Percentiles rank a stretch among this genome's conserved stretches.
Evolutionary conservation across 2,113 vertebrate genomes (phyloP).

Genomic region (Pedetes capensis): DNA sequence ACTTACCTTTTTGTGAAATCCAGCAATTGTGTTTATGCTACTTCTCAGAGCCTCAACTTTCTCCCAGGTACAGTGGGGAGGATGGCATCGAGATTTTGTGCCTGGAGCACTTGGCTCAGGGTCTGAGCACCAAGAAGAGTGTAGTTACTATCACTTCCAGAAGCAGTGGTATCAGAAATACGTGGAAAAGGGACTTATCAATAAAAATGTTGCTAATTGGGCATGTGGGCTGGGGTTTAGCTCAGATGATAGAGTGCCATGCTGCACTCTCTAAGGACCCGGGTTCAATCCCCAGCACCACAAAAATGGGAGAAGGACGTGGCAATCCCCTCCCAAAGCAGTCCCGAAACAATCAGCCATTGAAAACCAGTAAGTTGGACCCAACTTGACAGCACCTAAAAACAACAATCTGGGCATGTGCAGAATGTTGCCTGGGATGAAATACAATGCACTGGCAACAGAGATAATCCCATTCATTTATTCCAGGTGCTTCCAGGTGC

Average conservation of each 20-base stretch:
- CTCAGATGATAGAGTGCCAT: too few relatives aligned
- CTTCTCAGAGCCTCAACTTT: neutral
- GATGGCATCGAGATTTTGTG: neutral
- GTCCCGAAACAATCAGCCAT: too few relatives aligned
- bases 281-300: too few relatives aligned
- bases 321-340: too few relatives aligned
- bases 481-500: neutral
- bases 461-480: neutral
- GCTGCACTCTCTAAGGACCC: too few relatives aligned
- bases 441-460: neutral
- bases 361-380: too few relatives aligned
- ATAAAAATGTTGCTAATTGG: too few relatives aligned
- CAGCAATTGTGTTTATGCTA: neutral
- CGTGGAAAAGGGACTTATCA: too few relatives aligned
- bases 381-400: too few relatives aligned
- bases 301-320: too few relatives aligned
- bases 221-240: too few relatives aligned
- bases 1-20: neutral
- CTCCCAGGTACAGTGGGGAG: too few relatives aligned
- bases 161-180: neutral
- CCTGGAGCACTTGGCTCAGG: neutral
- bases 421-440: neutral
- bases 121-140: neutral
- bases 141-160: neutral
- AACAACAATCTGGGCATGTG: neutral